phyloP scores from a whole-genome alignment of 2,113 vertebrate species.

The Lophotis ruficrista region DNA sequence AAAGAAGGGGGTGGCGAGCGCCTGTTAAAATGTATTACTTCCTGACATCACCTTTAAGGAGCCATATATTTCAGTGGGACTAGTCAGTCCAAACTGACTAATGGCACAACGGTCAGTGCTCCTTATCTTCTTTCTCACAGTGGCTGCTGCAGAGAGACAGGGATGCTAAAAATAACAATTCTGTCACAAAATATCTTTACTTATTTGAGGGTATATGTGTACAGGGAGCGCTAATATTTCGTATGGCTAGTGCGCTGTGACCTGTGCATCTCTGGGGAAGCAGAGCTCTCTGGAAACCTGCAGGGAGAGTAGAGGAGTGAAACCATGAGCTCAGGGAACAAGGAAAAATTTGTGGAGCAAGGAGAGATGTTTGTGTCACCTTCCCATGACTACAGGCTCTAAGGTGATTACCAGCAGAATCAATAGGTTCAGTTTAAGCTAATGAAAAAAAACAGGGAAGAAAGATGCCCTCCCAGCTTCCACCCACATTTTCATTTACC shows the following conservation, averaged over 20 bases:
- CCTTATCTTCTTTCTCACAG: neutral
- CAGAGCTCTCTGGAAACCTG: neutral
- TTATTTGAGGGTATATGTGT: neutral
- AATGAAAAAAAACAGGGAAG: neutral
- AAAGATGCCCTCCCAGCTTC: neutral
- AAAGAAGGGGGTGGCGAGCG: slow-evolving; percentile 27
- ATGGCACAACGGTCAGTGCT: neutral
- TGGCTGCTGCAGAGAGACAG: neutral
- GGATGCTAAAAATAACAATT: slow-evolving; percentile 6
- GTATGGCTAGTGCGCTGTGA: neutral
- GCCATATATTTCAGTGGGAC: neutral
- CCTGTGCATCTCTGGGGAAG: neutral
- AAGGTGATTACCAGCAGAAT: neutral
- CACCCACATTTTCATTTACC: slow-evolving; percentile 20
- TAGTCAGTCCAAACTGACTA: slow-evolving; percentile 11
- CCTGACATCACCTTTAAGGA: neutral
- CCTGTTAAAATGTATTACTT: slow-evolving; percentile 36
- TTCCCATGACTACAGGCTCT: neutral
- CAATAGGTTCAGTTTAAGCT: neutral
- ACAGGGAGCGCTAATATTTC: neutral
- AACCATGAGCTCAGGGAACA: neutral
- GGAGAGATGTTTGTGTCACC: neutral
- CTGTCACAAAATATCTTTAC: neutral
- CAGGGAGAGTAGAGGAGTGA: neutral
- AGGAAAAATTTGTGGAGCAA: neutral